Evolutionary conservation across 2,888 invertebrate species (phyloP), one percentile per base, ranked within the genome.

Genomic region (Spialia ferax): DNA sequence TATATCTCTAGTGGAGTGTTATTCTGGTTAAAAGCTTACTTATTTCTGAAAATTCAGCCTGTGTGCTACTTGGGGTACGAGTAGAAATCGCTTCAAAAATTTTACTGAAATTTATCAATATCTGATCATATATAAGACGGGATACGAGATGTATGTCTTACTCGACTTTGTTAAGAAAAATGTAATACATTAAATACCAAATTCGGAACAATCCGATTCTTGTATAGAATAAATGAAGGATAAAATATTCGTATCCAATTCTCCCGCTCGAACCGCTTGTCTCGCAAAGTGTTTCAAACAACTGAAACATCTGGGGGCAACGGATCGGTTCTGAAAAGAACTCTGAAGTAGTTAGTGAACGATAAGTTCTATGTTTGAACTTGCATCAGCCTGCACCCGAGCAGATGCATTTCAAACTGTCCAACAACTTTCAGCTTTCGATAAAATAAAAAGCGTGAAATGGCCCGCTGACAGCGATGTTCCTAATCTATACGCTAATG

Each of bases 341-440:
- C 69, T 67, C 64, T 74, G 74, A 87, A 88, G 83, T 85, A 86
- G 86, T 88, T 88, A 86, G 82, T 75, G 66, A 75, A 70, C 69
- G 77, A 80, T 79, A 85, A 88, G 83, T 89, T 88, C 74, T 75
- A 75, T 83, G 82, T 84, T 85, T 81, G 81, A 84, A 84, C 84
- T 84, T 78, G 78, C 80, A 81, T 82, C 79, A 79, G 74, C 75
- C 75, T 76, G 78, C 65, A 72, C 74, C 75, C 63, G 61, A 48
- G 61, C 61, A 61, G 72, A 69, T 72, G 73, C 71, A 73, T 75
- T 73, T 73, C 72, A 71, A 73, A 71, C 70, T 71, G 71, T 68
- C 67, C 71, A 60, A 67, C 67, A 54, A 66, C 66, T 78, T 74
- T 79, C 81, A 82, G 81, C 83, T 85, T 69, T 54, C 54, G 23